Evolutionary conservation across 2,113 vertebrate species (phyloP).

Genomic region (Notothenia rossii): DNA sequence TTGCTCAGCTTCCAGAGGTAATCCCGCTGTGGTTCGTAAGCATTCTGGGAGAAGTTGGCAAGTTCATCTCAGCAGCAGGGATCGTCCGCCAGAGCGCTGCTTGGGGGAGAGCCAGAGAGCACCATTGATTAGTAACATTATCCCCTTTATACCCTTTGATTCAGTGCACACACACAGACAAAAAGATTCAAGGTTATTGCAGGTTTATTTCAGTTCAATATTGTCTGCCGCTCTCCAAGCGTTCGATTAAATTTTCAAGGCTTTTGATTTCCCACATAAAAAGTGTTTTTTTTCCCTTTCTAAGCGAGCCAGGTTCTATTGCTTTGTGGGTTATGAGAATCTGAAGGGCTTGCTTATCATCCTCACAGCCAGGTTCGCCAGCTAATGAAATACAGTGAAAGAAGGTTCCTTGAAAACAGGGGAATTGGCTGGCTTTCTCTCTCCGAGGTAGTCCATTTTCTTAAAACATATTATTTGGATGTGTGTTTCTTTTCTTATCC

Average conservation of each 20-base stretch:
- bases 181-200: conserved; percentile 48
- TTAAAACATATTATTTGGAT: neutral
- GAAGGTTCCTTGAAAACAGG: neutral
- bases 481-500: conserved; percentile 2
- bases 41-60: conserved; percentile 5
- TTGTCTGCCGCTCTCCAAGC: conserved; percentile 11
- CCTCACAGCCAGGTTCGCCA: neutral
- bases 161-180: neutral
- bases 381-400: conserved; percentile 18
- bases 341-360: conserved; percentile 19
- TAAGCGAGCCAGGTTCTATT: neutral
- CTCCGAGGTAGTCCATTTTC: conserved; percentile 2
- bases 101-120: conserved; percentile 46
- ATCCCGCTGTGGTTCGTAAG: conserved; percentile 28
- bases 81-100: conserved; percentile 24
- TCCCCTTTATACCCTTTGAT: conserved; percentile 41
- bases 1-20: neutral
- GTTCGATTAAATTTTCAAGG: conserved; percentile 48
- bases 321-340: conserved; percentile 35
- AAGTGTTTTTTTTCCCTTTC: conserved; percentile 12
- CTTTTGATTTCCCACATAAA: conserved; percentile 45
- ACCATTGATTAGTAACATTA: conserved; percentile 64
- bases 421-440: conserved; percentile 14
- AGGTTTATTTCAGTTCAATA: conserved; percentile 26
- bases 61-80: conserved; percentile 25